Base-by-base conservation (phyloP, 1,140 invertebrate genomes). In the Conus ventricosus region DNA sequence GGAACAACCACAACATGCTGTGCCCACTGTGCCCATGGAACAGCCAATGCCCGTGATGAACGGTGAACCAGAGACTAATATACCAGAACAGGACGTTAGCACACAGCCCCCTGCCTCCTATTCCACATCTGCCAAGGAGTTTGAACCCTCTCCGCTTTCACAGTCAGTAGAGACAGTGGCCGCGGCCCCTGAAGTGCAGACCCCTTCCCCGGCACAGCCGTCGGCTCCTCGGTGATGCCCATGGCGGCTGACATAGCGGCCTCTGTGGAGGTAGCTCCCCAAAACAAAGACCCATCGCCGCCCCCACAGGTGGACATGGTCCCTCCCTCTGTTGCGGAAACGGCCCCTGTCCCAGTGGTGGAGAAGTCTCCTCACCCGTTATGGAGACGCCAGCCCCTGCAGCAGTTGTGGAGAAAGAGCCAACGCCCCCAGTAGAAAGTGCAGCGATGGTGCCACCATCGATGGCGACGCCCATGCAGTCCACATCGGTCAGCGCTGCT, bases 181-280 rank as follows among this genome's bases (percentile, higher is more conserved):
- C 23, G 15, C 80, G 54, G 80, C 80, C 53, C 76, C 76, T n/a
- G 51, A 54, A 15, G 80, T 81, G 8, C 80, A 81, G 80, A 81
- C 80, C 80, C 80, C 51, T 54, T 23, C 51, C 23, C 80, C 80
- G 39, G 80, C 80, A 7, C 80, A 5, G 51, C 23, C 67, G 10
- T n/a, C 27, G 39, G 80, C 80, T 54, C 13, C 80, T 17, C 80
- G 15, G 51, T 54, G 13, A 54, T 81, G 80, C 76, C 57, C 15
- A 15, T 60, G 57, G 8, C 57, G 67, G 11, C 67, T n/a, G 6
- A 71, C 17, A 6, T 71, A 8, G 67, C 67, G 17, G 17, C 67
- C 23, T 20, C 67, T 7, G 67, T 71, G 15, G 67, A 71, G 13
- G 67, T n/a, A 20, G 67, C 67, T n/a, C 13, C 23, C 67, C 0